Conservation (phyloP, 2,888 invertebrate species). For the Aleiodes leptofemur region DNA sequence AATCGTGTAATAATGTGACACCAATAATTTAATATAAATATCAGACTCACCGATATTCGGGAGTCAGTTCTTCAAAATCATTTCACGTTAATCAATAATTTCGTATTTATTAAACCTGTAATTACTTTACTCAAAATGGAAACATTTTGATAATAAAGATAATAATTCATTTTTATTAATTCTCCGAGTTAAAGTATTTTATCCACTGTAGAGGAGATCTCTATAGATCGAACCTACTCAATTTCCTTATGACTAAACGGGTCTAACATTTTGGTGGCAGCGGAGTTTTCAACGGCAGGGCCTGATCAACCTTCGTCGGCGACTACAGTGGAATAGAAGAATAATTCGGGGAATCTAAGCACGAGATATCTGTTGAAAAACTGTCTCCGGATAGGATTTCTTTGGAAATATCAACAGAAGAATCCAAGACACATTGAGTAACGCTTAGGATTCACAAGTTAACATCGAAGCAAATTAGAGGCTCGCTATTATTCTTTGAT, state of each 20-base stretch:
- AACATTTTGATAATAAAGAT: background rate
- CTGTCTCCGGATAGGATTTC: background rate
- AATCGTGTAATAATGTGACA: background rate
- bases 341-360: background rate
- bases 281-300: background rate
- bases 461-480: no score
- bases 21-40: background rate
- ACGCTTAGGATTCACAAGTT: no score
- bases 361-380: background rate
- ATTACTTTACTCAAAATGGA: background rate
- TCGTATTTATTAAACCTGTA: background rate
- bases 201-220: background rate
- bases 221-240: background rate
- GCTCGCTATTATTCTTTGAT: no score
- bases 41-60: background rate
- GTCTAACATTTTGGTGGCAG: constrained; percentile 7
- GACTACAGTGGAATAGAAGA: background rate
- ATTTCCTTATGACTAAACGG: background rate
- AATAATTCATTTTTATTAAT: background rate
- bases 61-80: background rate
- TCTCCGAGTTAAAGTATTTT: background rate
- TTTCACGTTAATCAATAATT: background rate
- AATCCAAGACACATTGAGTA: background rate
- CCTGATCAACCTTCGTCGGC: background rate
- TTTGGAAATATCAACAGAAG: background rate